phyloP scores from a whole-genome alignment of 1,140 invertebrate genomes.

The Pollicipes pollicipes region DNA sequence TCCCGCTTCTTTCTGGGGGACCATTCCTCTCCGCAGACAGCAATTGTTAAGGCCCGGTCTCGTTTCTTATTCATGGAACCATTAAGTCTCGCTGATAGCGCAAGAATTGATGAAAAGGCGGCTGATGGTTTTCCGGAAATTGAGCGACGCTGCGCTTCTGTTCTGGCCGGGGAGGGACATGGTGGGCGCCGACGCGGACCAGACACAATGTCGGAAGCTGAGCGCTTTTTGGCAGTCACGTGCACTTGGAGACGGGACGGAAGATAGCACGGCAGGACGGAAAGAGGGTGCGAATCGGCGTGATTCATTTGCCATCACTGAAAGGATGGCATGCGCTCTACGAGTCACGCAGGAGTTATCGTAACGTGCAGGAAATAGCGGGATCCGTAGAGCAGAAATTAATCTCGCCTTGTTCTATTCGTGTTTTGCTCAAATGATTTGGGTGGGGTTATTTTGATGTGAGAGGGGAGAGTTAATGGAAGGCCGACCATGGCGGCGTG shows the following conservation, averaged over 20 bases:
- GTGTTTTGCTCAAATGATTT: not conserved
- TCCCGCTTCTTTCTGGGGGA: not conserved
- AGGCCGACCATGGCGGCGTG: not conserved
- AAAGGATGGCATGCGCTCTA: not conserved
- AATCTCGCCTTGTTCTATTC: not conserved
- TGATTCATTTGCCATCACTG: not conserved
- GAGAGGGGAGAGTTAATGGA: not conserved
- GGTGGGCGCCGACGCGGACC: no score
- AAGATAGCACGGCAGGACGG: not conserved
- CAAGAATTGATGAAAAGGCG: not conserved
- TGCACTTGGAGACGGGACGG: not conserved
- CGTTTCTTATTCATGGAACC: constrained; percentile 1
- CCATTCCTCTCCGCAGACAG: not conserved
- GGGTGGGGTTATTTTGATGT: not conserved
- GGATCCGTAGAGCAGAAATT: not conserved
- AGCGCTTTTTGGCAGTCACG: not conserved
- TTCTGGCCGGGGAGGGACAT: not conserved
- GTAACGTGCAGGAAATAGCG: not conserved
- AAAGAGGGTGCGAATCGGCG: not conserved
- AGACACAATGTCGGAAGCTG: not conserved
- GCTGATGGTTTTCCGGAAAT: not conserved
- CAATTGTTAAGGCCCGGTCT: not conserved
- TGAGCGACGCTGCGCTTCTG: not conserved
- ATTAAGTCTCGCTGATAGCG: not conserved
- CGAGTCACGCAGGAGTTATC: not conserved